These are phyloP conservation scores for Miniopterus natalensis DNA, from an alignment of 2,113 vertebrate species.

Conservation along the genomic window DNA sequence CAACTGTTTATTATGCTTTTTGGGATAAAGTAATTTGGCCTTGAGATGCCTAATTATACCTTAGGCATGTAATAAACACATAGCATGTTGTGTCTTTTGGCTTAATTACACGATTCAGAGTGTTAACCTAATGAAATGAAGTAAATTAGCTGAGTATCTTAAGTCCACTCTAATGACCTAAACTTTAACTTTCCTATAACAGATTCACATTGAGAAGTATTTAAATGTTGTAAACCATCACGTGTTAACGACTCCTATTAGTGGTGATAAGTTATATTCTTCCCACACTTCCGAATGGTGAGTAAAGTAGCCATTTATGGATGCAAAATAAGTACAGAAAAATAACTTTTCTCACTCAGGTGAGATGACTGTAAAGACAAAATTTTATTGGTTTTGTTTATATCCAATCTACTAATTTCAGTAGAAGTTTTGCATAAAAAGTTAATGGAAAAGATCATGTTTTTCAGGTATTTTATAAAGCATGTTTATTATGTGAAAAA, in stretches of 20 bases:
- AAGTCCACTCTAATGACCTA: conserved; percentile 51
- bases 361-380: background rate
- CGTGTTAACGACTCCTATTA: conserved; percentile 86
- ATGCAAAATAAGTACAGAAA: conserved; percentile 19
- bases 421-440: background rate
- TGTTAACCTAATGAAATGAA: conserved; percentile 53
- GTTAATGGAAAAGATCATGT: background rate
- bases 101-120: conserved; percentile 51
- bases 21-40: conserved; percentile 55
- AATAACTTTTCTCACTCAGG: background rate
- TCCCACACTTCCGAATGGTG: conserved; percentile 81
- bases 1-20: background rate
- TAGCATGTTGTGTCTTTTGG: conserved; percentile 58
- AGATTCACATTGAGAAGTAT: conserved; percentile 91
- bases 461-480: background rate
- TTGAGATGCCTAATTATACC: conserved; percentile 31
- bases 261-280: conserved; percentile 66
- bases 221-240: conserved; percentile 86
- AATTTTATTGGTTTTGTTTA: conserved; percentile 40
- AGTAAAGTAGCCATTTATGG: conserved; percentile 80
- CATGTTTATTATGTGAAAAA: background rate
- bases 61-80: conserved; percentile 55
- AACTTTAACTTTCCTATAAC: conserved; percentile 73
- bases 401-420: conserved; percentile 25
- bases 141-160: conserved; percentile 42